A percentile compares a stretch with the other conserved stretches of the same genome.
Evolutionary conservation across 1,140 invertebrate genomes (phyloP).

Genomic region (Nixonia krombeini): DNA sequence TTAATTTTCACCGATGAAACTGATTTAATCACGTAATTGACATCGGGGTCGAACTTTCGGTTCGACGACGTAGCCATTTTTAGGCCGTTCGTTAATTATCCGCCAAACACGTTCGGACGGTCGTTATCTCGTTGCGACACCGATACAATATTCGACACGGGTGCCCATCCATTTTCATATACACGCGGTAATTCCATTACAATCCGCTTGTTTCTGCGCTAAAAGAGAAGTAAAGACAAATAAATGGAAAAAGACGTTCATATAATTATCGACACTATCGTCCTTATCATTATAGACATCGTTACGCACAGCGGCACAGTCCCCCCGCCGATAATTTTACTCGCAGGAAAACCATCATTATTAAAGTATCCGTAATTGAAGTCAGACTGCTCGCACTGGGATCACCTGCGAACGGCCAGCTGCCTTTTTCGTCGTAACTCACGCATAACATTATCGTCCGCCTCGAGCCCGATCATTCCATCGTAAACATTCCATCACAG

Average conservation of each 20-base stretch:
- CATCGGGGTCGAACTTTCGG: no score
- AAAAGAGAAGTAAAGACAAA: slow-evolving; percentile 1
- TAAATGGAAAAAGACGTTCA: no score
- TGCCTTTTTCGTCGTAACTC: neutral
- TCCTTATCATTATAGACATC: slow-evolving; percentile 23
- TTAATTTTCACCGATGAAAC: slow-evolving; percentile 30
- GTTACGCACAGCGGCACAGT: no score
- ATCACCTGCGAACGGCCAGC: no score
- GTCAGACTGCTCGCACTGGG: no score
- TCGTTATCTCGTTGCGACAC: neutral
- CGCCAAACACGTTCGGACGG: neutral
- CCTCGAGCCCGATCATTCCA: no score
- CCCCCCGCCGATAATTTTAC: slow-evolving; percentile 19
- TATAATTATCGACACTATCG: slow-evolving; percentile 39
- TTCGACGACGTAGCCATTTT: no score
- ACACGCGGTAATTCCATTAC: slow-evolving; percentile 2
- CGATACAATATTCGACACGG: neutral
- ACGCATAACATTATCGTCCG: neutral
- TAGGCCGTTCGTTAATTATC: no score
- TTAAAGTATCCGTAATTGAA: slow-evolving; percentile 23
- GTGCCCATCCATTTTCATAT: neutral
- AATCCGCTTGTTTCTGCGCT: neutral
- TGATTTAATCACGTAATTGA: slow-evolving; percentile 31
- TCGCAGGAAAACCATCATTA: slow-evolving; percentile 18
- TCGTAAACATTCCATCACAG: no score